These are phyloP conservation scores for Drosophila nikananu DNA, from an alignment of 1,140 invertebrate species.

Conservation along the genomic window DNA sequence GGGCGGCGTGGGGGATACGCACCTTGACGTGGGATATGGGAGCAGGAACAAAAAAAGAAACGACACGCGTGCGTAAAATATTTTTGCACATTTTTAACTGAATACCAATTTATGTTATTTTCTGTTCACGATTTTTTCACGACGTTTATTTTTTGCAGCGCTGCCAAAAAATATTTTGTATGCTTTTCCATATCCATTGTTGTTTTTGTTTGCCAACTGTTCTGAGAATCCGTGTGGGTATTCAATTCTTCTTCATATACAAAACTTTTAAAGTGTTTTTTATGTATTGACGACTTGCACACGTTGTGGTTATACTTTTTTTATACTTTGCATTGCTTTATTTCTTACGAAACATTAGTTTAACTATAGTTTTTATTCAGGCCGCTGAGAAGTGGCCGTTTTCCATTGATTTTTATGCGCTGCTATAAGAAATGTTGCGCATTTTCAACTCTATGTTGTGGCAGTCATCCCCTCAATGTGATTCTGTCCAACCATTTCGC, in stretches of 20 bases:
- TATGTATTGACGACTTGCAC: background rate
- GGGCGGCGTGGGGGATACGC: constrained; percentile 3
- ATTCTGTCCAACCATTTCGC: background rate
- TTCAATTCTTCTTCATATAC: constrained; percentile 10
- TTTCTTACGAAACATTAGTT: background rate
- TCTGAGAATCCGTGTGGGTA: constrained; percentile 1
- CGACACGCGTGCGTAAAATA: constrained; percentile 56
- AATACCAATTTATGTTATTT: constrained; percentile 80
- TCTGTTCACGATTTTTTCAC: constrained; percentile 29
- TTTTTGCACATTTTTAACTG: constrained; percentile 75
- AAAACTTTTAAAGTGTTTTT: constrained; percentile 12
- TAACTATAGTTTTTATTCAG: background rate
- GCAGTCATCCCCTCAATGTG: background rate
- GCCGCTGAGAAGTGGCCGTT: background rate
- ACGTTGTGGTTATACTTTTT: background rate
- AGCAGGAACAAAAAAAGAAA: constrained; percentile 4
- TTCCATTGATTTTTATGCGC: background rate
- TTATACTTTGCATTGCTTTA: background rate
- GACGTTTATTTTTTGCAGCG: constrained; percentile 8
- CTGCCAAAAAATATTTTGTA: constrained; percentile 16
- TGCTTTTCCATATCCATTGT: constrained; percentile 11
- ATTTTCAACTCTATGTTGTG: background rate
- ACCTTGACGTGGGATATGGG: constrained; percentile 1
- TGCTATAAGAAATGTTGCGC: background rate
- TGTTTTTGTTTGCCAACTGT: constrained; percentile 20